Base-by-base conservation (phyloP, 1,140 invertebrate genomes). In the silkworm (Bombyx mori) region DNA sequence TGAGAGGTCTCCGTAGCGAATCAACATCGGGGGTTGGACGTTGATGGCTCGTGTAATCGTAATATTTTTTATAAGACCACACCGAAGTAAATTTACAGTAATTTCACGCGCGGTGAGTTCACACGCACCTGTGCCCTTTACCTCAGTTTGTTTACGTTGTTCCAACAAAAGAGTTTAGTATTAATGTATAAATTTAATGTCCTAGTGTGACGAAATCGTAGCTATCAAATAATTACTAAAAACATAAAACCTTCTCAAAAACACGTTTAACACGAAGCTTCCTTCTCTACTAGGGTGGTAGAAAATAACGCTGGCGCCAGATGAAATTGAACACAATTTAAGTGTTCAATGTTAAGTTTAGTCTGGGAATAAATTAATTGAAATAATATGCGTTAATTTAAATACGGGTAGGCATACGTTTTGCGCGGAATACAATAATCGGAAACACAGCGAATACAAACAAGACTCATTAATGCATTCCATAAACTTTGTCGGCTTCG, bases 81-180 rank as follows among this genome's bases (percentile, higher is more conserved):
- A 87, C 83, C 76, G 82, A 70, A 70, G 75, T 68, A 75, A 77
- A 78, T 76, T 75, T 75, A 80, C 74, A 74, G 62, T 77, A 75
- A 86, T 85, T 86, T 86, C 83, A 86, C 79, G 83, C 74, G 62
- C 73, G 65, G 71, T 62, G 72, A 61, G 75, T 77, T 82, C 77
- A 82, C 79, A 83, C 81, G 80, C 81, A 83, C 79, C 79, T 82
- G 76, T 77, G 66, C 64, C 62, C 58, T 61, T 49, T 52, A 42
- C 42, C 57, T 58, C 45, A 52, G 42, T 61, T 61, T 65, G 59
- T 65, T 67, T 67, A 63, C 65, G 55, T 62, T 60, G 54, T 57
- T 60, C 44, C 56, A 54, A 55, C 49, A 58, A 63, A 62, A 62
- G 61, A 58, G 60, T 61, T 65, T 52, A 68, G 53, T 42, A 56